A percentile compares a stretch with the other conserved stretches of the same genome.
Conservation (phyloP, 2,113 vertebrate species). For the Leptobrachium leishanense region DNA sequence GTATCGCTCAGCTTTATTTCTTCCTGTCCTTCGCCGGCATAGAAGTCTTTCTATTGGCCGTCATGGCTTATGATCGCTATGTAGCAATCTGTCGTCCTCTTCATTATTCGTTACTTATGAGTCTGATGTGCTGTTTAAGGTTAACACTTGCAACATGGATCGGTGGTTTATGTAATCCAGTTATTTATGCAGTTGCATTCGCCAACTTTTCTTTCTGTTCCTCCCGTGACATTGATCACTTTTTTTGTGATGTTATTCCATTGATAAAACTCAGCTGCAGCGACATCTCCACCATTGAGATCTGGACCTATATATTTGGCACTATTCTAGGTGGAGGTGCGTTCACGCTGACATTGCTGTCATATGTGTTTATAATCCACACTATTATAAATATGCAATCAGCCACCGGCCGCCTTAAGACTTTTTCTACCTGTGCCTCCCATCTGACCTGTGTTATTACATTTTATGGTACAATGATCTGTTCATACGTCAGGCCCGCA, state of each 20-base stretch:
- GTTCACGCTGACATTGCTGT: constrained; percentile 8
- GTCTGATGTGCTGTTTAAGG: neutral
- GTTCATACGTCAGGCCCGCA: constrained; percentile 13
- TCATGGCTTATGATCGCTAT: constrained; percentile 36
- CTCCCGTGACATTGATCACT: constrained; percentile 20
- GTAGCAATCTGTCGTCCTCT: constrained; percentile 30
- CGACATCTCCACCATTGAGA: neutral
- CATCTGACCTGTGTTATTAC: constrained; percentile 34
- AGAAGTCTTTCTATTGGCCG: constrained; percentile 31
- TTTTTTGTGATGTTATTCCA: constrained; percentile 21
- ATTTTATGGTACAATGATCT: constrained; percentile 19
- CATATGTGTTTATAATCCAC: constrained; percentile 24
- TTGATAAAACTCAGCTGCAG: constrained; percentile 28
- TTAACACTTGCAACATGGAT: neutral
- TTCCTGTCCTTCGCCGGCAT: constrained; percentile 16
- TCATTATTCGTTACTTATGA: constrained; percentile 24
- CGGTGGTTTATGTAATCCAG: neutral
- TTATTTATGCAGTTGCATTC: neutral
- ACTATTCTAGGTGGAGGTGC: neutral
- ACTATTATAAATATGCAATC: constrained; percentile 23
- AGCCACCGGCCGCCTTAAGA: neutral
- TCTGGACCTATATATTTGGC: neutral
- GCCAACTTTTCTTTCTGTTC: constrained; percentile 23
- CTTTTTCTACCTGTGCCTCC: constrained; percentile 50
- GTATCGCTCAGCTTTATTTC: constrained; percentile 23